phyloP scores from a whole-genome alignment of 2,888 invertebrate genomes.

The Eurytoma adleriae region DNA sequence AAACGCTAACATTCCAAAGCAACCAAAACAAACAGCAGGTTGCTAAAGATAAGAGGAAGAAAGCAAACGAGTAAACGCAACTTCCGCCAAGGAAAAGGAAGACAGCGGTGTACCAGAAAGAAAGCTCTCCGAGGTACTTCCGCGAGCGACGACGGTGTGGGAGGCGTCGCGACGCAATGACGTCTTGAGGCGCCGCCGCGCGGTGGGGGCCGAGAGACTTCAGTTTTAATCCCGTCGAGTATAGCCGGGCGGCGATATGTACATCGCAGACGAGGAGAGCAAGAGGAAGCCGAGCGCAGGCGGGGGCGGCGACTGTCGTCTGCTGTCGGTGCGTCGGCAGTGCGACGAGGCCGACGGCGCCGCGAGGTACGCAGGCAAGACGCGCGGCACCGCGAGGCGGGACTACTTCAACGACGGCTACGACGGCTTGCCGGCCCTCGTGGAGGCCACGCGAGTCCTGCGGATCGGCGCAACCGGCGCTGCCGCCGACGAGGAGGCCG shows the following conservation, averaged over 20 bases:
- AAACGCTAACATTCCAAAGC: too few relatives aligned
- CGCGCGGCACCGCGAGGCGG: conserved; percentile 3
- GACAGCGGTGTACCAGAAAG: too few relatives aligned
- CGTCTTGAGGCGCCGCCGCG: conserved; percentile 8
- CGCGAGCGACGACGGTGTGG: background rate
- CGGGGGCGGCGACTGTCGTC: conserved; percentile 71
- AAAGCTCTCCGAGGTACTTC: too few relatives aligned
- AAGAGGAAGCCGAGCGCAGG: conserved; percentile 51
- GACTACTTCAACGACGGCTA: conserved; percentile 56
- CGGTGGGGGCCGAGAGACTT: background rate
- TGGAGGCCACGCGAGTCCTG: conserved; percentile 54
- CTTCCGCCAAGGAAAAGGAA: too few relatives aligned
- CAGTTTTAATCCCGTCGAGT: conserved; percentile 58
- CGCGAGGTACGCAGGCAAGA: conserved; percentile 16
- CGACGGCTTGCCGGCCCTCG: conserved; percentile 53
- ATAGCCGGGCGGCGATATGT: conserved; percentile 62
- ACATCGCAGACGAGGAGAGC: conserved; percentile 69
- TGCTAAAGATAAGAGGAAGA: too few relatives aligned
- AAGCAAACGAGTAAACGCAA: too few relatives aligned
- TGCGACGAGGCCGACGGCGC: conserved; percentile 62
- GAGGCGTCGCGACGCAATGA: conserved; percentile 30
- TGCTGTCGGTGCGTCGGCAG: conserved; percentile 66
- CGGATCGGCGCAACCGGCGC: background rate
- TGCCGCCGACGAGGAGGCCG: too few relatives aligned
- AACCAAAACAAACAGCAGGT: too few relatives aligned